Conservation (phyloP, 2,888 invertebrate species). For the Xestia ashworthii region DNA sequence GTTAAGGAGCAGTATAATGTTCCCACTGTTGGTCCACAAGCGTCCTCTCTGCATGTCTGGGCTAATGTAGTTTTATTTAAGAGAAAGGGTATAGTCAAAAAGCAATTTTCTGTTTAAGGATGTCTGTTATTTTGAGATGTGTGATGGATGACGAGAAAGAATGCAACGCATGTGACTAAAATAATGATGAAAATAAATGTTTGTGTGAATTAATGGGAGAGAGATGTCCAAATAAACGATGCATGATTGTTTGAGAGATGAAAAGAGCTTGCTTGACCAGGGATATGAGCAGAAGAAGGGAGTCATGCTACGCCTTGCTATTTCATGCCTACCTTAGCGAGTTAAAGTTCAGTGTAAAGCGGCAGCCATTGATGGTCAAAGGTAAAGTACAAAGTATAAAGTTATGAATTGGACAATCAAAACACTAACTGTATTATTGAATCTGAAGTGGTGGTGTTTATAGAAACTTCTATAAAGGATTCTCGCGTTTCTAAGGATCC, state of each 20-base stretch:
- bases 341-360: conserved; percentile 7
- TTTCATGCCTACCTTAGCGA: conserved; percentile 25
- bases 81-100: neutral
- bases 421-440: conserved; percentile 45
- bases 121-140: neutral
- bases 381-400: conserved; percentile 59
- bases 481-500: conserved; percentile 11
- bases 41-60: neutral
- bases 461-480: conserved; percentile 17
- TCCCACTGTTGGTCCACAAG: neutral
- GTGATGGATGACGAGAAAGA: neutral
- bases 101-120: neutral
- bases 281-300: neutral
- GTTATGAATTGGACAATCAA: conserved; percentile 59
- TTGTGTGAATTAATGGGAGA: neutral
- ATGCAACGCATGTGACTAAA: neutral
- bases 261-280: neutral
- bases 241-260: neutral
- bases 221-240: neutral
- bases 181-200: neutral
- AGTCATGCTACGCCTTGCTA: conserved; percentile 12
- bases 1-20: neutral
- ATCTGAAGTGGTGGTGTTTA: conserved; percentile 38
- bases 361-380: conserved; percentile 38
- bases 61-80: neutral